Evolutionary conservation across 2,113 vertebrate species (phyloP).

Genomic region (Myocastor coypus): DNA sequence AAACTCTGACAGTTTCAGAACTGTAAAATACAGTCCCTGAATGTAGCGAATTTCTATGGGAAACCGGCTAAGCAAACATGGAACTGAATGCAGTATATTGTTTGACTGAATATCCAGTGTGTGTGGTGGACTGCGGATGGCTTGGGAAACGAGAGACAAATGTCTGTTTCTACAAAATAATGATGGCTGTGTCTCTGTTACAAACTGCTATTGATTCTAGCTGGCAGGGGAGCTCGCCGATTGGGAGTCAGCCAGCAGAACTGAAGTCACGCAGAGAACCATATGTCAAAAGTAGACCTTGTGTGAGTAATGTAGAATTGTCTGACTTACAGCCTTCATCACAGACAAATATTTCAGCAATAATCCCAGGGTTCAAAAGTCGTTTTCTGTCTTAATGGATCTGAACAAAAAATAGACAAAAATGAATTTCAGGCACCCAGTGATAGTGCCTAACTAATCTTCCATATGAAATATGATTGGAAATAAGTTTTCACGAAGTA

Average conservation of each 20-base stretch:
- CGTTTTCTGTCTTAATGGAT: constrained; percentile 47
- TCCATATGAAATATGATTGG: not conserved
- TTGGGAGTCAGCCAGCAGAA: constrained; percentile 52
- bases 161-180: constrained; percentile 61
- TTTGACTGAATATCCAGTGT: constrained; percentile 39
- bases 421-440: not conserved
- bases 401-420: not conserved
- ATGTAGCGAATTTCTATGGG: not conserved
- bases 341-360: constrained; percentile 67
- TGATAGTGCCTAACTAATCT: not conserved
- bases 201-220: constrained; percentile 63
- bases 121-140: not conserved
- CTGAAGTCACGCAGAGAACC: constrained; percentile 43
- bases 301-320: constrained; percentile 47
- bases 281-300: constrained; percentile 62
- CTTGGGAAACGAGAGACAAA: constrained; percentile 54
- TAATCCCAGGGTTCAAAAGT: constrained; percentile 65
- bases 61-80: not conserved
- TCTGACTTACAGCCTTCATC: constrained; percentile 42
- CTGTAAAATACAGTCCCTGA: not conserved
- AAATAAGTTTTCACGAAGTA: constrained; percentile 31
- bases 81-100: not conserved
- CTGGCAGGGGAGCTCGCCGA: constrained; percentile 49
- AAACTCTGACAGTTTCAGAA: not conserved
- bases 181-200: constrained; percentile 60